Evolutionary conservation across 2,113 vertebrate genomes (phyloP).

Genomic region (Periophthalmus modestus): DNA sequence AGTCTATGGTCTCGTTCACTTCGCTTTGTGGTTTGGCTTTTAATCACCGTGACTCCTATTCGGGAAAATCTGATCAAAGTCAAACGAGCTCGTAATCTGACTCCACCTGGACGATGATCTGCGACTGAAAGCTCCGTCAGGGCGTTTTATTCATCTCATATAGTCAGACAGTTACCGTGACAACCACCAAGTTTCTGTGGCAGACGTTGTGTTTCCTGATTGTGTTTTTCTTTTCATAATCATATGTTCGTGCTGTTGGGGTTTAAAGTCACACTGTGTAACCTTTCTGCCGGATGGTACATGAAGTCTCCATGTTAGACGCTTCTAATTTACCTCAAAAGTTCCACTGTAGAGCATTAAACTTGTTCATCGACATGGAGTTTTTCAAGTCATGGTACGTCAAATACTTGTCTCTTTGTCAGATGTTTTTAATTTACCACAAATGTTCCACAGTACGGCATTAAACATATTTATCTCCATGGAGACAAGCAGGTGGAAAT

Average conservation of each 20-base stretch:
- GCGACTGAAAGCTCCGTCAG: conserved; percentile 23
- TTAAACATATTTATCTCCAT: too few species aligned
- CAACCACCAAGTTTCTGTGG: conserved; percentile 50
- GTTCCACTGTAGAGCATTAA: too few species aligned
- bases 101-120: conserved; percentile 15
- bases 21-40: conserved; percentile 17
- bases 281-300: too few species aligned
- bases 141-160: conserved; percentile 63
- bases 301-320: too few species aligned
- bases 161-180: conserved; percentile 61
- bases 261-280: neutral
- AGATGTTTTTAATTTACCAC: too few species aligned
- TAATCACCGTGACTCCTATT: conserved; percentile 38
- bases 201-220: neutral
- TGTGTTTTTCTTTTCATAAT: conserved; percentile 16
- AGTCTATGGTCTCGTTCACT: conserved; percentile 19
- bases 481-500: too few species aligned
- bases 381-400: too few species aligned
- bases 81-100: conserved; percentile 27
- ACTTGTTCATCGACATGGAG: too few species aligned
- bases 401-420: too few species aligned
- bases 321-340: too few species aligned
- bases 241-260: conserved; percentile 13
- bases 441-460: too few species aligned
- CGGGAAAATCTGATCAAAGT: conserved; percentile 36